These are phyloP conservation scores for Coleophora deauratella DNA, from an alignment of 2,888 invertebrate species.

Conservation along the genomic window DNA sequence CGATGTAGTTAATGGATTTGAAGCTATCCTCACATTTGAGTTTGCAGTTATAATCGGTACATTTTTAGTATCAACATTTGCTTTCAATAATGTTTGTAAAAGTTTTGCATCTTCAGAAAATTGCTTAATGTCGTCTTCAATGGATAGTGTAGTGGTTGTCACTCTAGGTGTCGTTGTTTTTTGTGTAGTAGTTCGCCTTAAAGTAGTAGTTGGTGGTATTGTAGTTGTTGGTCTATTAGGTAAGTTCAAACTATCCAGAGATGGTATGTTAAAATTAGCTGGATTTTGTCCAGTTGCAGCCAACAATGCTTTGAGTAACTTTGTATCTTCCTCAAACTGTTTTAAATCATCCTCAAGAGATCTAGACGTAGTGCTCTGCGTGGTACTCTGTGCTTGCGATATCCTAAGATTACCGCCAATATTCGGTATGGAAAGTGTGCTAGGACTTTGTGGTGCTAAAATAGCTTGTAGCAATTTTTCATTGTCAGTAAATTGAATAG, in stretches of 20 bases:
- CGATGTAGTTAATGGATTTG: constrained; percentile 52
- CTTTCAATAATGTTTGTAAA: constrained; percentile 59
- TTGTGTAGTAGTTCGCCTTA: constrained; percentile 21
- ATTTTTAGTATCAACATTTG: constrained; percentile 36
- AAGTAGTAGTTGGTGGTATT: constrained; percentile 18
- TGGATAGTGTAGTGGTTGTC: constrained; percentile 31
- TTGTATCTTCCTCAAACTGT: constrained; percentile 64
- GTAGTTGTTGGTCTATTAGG: constrained; percentile 23
- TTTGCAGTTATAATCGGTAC: constrained; percentile 55
- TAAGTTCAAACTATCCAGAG: constrained; percentile 32
- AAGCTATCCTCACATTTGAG: constrained; percentile 58
- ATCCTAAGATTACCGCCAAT: constrained; percentile 23
- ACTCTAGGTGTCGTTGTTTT: constrained; percentile 23
- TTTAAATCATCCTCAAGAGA: constrained; percentile 61
- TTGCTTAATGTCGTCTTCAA: constrained; percentile 49
- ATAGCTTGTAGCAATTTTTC: constrained; percentile 48
- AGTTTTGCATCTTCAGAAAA: constrained; percentile 57
- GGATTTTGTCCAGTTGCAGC: constrained; percentile 61
- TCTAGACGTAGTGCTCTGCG: constrained; percentile 47
- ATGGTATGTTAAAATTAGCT: constrained; percentile 49
- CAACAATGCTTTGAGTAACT: constrained; percentile 56
- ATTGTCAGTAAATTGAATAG: constrained; percentile 28
- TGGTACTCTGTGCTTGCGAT: constrained; percentile 28
- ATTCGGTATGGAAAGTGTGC: constrained; percentile 26
- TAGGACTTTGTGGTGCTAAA: constrained; percentile 36